phyloP scores from a whole-genome alignment of 2,797 vertebrate species.

The Rachycentron canadum region DNA sequence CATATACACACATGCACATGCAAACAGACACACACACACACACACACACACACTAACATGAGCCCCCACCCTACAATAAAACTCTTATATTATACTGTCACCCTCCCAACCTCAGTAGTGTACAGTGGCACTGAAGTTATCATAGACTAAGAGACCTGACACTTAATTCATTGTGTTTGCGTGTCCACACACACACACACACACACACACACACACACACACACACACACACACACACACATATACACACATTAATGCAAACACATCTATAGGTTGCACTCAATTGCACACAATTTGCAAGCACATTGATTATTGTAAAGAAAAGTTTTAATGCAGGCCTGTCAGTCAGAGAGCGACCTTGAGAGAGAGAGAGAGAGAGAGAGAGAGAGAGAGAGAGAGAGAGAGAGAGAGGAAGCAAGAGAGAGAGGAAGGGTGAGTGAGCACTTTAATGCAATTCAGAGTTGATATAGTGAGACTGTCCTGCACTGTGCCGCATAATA shows the following conservation, averaged over 20 bases:
- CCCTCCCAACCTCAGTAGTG: conserved; percentile 30
- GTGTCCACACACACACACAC: background rate
- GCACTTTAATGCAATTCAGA: conserved; percentile 57
- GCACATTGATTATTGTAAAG: background rate
- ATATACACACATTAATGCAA: background rate
- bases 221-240: background rate
- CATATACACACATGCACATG: conserved; percentile 17
- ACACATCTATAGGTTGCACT: background rate
- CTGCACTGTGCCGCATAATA: conserved; percentile 60
- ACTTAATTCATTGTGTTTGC: background rate
- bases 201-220: conserved; percentile 7
- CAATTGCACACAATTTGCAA: conserved; percentile 9
- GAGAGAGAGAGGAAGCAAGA: background rate
- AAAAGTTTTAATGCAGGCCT: background rate
- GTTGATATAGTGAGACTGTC: conserved; percentile 66
- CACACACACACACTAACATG: conserved; percentile 15
- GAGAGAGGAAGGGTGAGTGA: background rate
- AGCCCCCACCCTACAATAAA: conserved; percentile 35
- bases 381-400: background rate
- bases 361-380: background rate
- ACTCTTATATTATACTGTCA: conserved; percentile 53
- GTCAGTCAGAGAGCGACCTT: conserved; percentile 47
- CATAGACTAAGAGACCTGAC: background rate
- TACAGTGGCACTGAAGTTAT: conserved; percentile 28
- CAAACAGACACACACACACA: conserved; percentile 9